Percentiles rank a stretch among this genome's conserved stretches.
Conservation (phyloP, 1,140 invertebrate genomes). For the Drosophila ohnishii region DNA sequence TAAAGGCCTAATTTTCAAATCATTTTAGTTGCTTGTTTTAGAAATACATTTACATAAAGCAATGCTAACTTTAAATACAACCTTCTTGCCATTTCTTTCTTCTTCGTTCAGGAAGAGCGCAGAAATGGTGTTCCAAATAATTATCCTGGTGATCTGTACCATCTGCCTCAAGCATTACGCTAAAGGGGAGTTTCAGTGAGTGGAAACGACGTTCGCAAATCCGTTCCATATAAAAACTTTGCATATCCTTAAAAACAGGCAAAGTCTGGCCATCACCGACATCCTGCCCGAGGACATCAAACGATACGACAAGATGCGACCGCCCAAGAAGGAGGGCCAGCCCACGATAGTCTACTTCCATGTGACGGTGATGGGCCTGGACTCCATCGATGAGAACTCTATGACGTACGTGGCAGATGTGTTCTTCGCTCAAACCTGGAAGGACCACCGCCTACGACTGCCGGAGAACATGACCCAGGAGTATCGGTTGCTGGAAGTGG, state of each 20-base stretch:
- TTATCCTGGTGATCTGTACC: slow-evolving; percentile 72
- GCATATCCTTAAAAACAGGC: slow-evolving; percentile 82
- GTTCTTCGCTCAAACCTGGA: slow-evolving; percentile 96
- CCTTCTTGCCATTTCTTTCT: too few relatives aligned
- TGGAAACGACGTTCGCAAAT: neutral
- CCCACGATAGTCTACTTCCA: slow-evolving; percentile 95
- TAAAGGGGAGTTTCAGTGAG: slow-evolving; percentile 81
- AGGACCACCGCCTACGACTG: slow-evolving; percentile 92
- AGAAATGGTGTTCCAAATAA: slow-evolving; percentile 72
- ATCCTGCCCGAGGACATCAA: slow-evolving; percentile 93
- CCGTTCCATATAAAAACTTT: too few relatives aligned
- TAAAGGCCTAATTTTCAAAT: too few relatives aligned
- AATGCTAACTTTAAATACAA: too few relatives aligned
- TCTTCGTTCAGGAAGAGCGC: slow-evolving; percentile 2
- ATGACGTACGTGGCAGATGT: slow-evolving; percentile 97
- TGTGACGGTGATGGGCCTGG: slow-evolving; percentile 95
- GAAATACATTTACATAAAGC: neutral
- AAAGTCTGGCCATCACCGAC: slow-evolving; percentile 91
- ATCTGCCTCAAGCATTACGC: slow-evolving; percentile 75
- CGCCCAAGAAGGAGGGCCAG: slow-evolving; percentile 93
- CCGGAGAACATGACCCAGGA: slow-evolving; percentile 96
- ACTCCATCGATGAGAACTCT: slow-evolving; percentile 95
- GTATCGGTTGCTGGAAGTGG: slow-evolving; percentile 92
- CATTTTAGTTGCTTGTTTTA: neutral
- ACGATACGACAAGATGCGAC: slow-evolving; percentile 94